Evolutionary conservation across 2,888 invertebrate species (phyloP).

Genomic region (Sympetrum striolatum): DNA sequence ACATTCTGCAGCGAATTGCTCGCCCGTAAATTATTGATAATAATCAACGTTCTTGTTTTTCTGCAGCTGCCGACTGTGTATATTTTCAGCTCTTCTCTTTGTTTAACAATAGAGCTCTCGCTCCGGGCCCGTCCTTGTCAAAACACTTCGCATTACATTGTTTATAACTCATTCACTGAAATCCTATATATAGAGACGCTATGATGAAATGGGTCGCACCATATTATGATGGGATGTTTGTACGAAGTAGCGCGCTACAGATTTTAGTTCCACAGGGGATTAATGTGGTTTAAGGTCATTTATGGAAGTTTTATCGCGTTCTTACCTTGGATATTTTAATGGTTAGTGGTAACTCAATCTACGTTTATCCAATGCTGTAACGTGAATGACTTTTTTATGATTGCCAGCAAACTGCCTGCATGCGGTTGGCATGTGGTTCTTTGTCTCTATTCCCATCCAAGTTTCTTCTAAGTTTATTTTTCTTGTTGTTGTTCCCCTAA

Average conservation of each 20-base stretch:
- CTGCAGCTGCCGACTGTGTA: not conserved
- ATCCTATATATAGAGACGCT: not conserved
- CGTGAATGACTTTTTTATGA: not conserved
- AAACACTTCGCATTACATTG: not conserved
- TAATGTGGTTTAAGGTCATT: not conserved
- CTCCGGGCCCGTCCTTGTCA: not conserved
- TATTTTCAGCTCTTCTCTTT: not conserved
- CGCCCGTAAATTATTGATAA: not conserved
- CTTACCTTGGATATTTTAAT: not conserved
- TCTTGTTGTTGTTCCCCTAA: no score
- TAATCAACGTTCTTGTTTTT: not conserved
- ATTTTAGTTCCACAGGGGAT: not conserved
- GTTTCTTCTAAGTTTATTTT: no score
- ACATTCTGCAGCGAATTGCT: not conserved
- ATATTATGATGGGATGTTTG: not conserved
- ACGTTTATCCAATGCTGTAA: not conserved
- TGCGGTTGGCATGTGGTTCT: no score
- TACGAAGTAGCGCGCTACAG: not conserved
- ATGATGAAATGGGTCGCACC: not conserved
- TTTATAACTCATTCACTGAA: not conserved
- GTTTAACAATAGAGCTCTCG: not conserved
- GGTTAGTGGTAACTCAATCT: not conserved
- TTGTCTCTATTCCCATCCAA: no score
- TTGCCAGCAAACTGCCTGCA: no score
- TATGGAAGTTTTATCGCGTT: not conserved